Base-by-base conservation (phyloP, 2,797 vertebrate species). In the Characodon lateralis region DNA sequence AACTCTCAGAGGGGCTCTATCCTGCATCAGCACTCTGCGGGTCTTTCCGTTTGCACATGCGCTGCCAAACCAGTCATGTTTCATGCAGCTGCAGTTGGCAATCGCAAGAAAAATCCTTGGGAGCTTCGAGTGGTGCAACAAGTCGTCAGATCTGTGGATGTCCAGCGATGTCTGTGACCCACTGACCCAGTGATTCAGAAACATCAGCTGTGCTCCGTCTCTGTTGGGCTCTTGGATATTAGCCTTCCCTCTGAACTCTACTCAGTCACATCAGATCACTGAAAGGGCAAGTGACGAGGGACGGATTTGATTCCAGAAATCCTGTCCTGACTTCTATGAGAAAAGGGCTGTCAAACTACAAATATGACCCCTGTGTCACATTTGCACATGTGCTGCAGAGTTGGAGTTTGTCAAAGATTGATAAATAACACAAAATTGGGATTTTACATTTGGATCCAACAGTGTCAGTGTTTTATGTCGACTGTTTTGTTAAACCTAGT, bases 161-260 rank as follows among this genome's bases (percentile, higher is more conserved):
- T 92, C 91, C 92, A 85, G 88, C 75, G 86, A 89, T 76, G 89
- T 75, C 90, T 89, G 77, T 92, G 92, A 95, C 93, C 93, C 91
- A 93, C 89, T 95, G 93, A 95, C 93, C 92, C 90, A 94, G 79
- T 93, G 91, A 92, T 94, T 91, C 88, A 91, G 82, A 92, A 90
- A 90, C 86, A 90, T 91, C 89, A 90, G 87, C 89, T 90, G 77
- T 53, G 28, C 74, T 85, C 87, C 61, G 89, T 90, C 89, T 91
- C 89, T 50, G 81, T 56, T 84, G 86, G 81, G 80, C 86, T 86
- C 89, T 80, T 76, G 77, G 82, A 88, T 88, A 87, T 87, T 83
- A 81, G 79, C 85, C 91, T 85, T 85, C 79, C 71, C 78, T 85
- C 89, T 89, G 83, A 93, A 90, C 89, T 85, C 63, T 71, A 66